phyloP scores from a whole-genome alignment of 2,888 invertebrate species.

The Pristionchus arcanus region DNA sequence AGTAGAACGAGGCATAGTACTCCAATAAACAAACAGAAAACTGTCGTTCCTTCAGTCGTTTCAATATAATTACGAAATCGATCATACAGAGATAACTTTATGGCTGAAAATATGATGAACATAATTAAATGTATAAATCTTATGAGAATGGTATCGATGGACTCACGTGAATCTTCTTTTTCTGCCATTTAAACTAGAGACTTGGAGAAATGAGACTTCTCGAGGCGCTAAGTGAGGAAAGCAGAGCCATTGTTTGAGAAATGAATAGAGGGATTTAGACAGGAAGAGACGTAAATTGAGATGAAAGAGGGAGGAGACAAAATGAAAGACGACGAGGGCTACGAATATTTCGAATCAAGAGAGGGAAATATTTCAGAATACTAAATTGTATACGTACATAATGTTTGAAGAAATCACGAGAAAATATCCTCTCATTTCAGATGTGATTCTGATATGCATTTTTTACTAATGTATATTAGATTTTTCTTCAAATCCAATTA shows the following conservation, averaged over 20 bases:
- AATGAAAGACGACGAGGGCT: background rate
- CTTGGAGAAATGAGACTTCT: constrained; percentile 1
- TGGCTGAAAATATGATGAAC: background rate
- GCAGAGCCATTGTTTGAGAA: constrained; percentile 23
- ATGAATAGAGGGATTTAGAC: background rate
- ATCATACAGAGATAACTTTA: background rate
- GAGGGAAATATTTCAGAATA: no score
- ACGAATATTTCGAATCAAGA: background rate
- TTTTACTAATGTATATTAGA: no score
- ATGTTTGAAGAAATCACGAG: no score
- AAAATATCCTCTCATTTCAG: no score
- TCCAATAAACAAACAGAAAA: background rate
- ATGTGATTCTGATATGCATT: no score
- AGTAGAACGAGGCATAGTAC: background rate
- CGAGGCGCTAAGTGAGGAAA: constrained; percentile 20
- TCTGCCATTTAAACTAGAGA: background rate
- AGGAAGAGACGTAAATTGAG: constrained; percentile 24
- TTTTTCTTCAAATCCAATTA: no score
- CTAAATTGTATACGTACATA: no score
- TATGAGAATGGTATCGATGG: background rate
- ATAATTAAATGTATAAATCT: no score
- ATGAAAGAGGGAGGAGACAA: constrained; percentile 20
- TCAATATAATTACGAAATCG: background rate
- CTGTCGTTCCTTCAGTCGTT: background rate
- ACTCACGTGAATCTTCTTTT: background rate